Conservation (phyloP, 37 sponge, comb jelly and placozoan species). For the Aplysina aerophoba region DNA sequence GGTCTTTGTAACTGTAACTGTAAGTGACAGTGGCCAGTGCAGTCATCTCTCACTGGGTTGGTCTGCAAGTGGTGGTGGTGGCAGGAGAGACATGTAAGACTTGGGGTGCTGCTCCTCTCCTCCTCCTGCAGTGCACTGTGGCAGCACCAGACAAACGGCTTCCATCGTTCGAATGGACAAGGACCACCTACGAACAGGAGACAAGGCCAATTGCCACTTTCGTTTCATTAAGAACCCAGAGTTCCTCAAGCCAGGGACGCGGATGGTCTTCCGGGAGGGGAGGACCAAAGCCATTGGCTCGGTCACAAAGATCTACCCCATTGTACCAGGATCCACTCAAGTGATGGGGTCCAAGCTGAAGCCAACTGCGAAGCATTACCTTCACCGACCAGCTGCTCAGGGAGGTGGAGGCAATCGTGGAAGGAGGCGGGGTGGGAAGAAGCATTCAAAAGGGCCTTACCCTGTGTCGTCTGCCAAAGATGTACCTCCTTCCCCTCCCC, state of each 20-base stretch:
- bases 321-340: conserved; percentile 39
- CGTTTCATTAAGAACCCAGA: conserved; percentile 97
- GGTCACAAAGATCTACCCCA: conserved; percentile 75
- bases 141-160: conserved; percentile 98
- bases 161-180: conserved; percentile 90
- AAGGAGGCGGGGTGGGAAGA: conserved; percentile 27
- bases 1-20: no score
- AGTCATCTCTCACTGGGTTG: no score
- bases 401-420: conserved; percentile 3
- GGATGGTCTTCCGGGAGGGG: conserved; percentile 97
- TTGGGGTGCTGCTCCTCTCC: no score
- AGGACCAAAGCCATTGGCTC: conserved; percentile 96
- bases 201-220: conserved; percentile 93
- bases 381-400: neutral
- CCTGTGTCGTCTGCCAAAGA: no score
- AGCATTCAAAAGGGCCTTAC: neutral
- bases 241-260: conserved; percentile 80
- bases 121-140: conserved; percentile 98
- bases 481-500: no score
- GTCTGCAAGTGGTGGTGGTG: no score
- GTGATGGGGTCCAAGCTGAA: neutral
- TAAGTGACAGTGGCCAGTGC: no score
- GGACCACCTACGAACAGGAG: conserved; percentile 95
- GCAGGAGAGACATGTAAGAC: no score
- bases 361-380: neutral